Evolutionary conservation across 2,113 vertebrate species (phyloP), one percentile per base, ranked within the genome.

Genomic region (Galeopterus variegatus): DNA sequence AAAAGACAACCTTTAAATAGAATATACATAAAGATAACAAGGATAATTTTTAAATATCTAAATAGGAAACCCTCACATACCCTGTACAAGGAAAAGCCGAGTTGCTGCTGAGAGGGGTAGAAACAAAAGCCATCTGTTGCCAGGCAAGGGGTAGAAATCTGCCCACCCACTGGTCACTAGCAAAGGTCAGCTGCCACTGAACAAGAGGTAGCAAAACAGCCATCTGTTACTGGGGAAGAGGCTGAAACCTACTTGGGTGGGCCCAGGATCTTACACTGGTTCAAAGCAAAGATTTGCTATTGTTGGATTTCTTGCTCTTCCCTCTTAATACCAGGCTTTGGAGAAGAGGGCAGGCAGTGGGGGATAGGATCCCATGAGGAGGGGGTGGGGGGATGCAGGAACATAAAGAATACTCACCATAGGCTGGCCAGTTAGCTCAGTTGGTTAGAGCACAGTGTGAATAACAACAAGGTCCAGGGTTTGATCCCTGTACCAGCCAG

Each of bases 211-310:
- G 56, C 41, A 18, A 77, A 64, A 31, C 14, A 54, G 41, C 69
- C 5, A 64, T 48, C 28, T 91, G 24, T 17, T 26, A 18, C 7
- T 48, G 6, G 54, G 8, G 17, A 28, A 5, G 10, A 50, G 33
- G n/a, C 54, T 89, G 28, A 95, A 77, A 62, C 45, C 26, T 36
- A 24, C 36, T 48, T 26, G 14, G 13, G 41, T 26, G 14, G 17
- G 41, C 10, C 21, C 33, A 28, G 56, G 62, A 36, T 60, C 28
- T 77, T 48, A 75, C 26, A 87, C 1, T 80, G 24, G 90, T 48
- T 77, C 21, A 90, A 94, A 93, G 31, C 72, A 69, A 87, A 86
- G 54, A 41, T 77, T 67, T 65, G 65, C 31, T 72, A 6, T 79
- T 56, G 11, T n/a, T 70, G 45, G 41, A n/a, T 69, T 26, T 52